Base-by-base conservation (phyloP, 2,888 invertebrate species). In the Neelides folsomi region DNA sequence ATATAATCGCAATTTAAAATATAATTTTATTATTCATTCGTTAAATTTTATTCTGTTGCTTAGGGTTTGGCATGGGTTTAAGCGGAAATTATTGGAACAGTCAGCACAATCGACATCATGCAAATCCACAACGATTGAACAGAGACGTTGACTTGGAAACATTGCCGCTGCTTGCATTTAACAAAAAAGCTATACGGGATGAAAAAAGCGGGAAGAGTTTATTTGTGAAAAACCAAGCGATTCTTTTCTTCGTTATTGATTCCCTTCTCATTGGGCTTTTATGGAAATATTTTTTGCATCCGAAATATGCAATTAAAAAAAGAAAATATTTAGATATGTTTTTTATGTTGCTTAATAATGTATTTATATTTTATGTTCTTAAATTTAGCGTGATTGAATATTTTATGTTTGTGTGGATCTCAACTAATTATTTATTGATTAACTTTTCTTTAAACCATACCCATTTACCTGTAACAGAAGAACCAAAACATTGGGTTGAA, bases 271-370 rank as follows among this genome's bases (percentile, higher is more conserved):
- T 63, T 2, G 56, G 59, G 0, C 47, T 55, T 20, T 58, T 59
- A 55, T 64, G 64, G 64, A 63, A 63, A 47, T 6, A 58, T 49
- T 62, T 59, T 45, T 54, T 60, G 2, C 62, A 64, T 40, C 62
- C 61, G 0, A 46, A 59, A 19, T 63, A 64, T 49, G 57, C 57
- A 7, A 18, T 61, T n/a, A 41, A 40, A 9, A 52, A 52, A 36
- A 54, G 59, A 37, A 51, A 49, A 10, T 60, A 60, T 35, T 34
- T 53, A n/a, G 56, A 64, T 27, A 40, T 62, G 1, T 7, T 58
- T n/a, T 62, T 60, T 49, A 64, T 64, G 62, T 54, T 43, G 1
- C 18, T 54, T 1, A 61, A 64, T 42, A 62, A 64, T 51, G 13
- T 49, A 8, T 18, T 61, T 40, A 59, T 55, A 2, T 62, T 57